phyloP scores from a whole-genome alignment of 2,113 vertebrate genomes.

The Mixornis gularis region DNA sequence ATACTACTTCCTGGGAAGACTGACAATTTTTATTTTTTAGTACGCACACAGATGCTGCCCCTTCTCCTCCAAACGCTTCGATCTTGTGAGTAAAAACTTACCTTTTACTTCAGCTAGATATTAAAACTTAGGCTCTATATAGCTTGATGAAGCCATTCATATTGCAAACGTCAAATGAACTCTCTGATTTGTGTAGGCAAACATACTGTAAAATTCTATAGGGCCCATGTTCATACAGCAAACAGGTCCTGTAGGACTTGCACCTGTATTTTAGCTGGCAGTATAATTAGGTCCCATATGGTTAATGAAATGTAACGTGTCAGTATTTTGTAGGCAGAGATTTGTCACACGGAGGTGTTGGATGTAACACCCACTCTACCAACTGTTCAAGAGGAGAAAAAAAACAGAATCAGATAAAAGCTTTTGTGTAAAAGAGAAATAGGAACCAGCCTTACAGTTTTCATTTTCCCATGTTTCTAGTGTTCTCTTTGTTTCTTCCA shows the following conservation, averaged over 20 bases:
- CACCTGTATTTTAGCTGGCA: conserved; percentile 39
- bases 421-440: background rate
- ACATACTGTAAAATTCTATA: background rate
- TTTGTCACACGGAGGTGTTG: conserved; percentile 56
- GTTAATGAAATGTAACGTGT: conserved; percentile 52
- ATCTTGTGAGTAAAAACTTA: background rate
- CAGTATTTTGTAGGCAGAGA: conserved; percentile 60
- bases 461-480: background rate
- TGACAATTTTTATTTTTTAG: fast-evolving
- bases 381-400: conserved; percentile 49
- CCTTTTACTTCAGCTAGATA: background rate
- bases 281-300: conserved; percentile 54
- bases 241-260: background rate
- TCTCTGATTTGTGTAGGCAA: background rate
- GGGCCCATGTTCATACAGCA: background rate
- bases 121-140: background rate
- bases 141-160: fast-evolving
- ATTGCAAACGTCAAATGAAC: background rate
- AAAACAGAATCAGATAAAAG: background rate
- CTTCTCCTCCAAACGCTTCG: background rate
- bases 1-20: background rate
- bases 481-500: background rate
- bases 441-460: background rate
- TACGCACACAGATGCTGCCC: too few relatives aligned
- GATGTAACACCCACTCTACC: conserved; percentile 58